Base-by-base conservation (phyloP, 2,113 vertebrate genomes). In the Callopanchax toddi region DNA sequence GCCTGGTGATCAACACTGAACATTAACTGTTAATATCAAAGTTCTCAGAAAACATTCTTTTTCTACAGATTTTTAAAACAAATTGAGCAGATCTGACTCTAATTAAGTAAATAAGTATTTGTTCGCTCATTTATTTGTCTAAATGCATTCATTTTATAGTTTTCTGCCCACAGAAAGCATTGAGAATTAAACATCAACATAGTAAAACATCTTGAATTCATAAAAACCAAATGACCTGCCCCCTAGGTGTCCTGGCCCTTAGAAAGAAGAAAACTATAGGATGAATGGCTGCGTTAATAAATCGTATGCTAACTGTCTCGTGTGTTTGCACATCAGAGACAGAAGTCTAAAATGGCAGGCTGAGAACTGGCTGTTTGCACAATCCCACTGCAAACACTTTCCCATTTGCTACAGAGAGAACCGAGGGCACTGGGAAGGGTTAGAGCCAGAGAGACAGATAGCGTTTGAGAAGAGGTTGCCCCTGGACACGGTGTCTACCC, bases 401-500 rank as follows among this genome's bases (percentile, higher is more conserved):
- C 67, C 76, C 78, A 74, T 87, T 83, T 83, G 82, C 71, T 81
- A 37, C 37, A 71, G 79, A 83, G 39, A 71, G 67, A 58, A 58
- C 72, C 9, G 68, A 77, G 73, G 79, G 79, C 81, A 80, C 77
- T 83, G 46, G 32, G 46, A 81, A 72, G 54, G 40, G 50, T 56
- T 65, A 54, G 60, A 59, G 60, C 11, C 21, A 59, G 45, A 60
- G 57, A 74, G 70, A 70, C 60, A 29, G 64, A 64, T 60, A 75
- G 78, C 57, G 44, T 76, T 79, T 82, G 84, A 68, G 65, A 77
- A 76, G 60, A 85, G 68, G 75, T 60, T 77, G 86, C 87, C 86
- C 71, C 83, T 85, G 77, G 86, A 89, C 87, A 87, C 73, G 46
- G 60, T 86, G 87, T 89, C 86, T 86, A 62, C 81, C 68, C 61